Percentiles rank a stretch among this genome's conserved stretches.
phyloP scores from a whole-genome alignment of 2,113 vertebrate genomes.

The Mungos mungo region DNA sequence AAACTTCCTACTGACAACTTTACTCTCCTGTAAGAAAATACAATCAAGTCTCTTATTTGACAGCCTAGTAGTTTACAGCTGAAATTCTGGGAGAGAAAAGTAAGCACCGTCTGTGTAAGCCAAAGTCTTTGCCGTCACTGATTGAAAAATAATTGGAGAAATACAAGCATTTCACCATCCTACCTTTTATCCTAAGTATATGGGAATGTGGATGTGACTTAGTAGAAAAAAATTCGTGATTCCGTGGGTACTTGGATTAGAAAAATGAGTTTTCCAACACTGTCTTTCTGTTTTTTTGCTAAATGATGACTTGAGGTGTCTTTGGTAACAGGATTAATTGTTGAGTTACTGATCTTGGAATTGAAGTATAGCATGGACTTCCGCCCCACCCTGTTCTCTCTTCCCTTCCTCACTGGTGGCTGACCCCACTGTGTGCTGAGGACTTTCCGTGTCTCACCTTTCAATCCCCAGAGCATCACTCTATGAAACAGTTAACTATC shows the following conservation, averaged over 20 bases:
- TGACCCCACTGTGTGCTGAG: not conserved
- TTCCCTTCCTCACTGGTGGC: not conserved
- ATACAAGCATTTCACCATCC: not conserved
- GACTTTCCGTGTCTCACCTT: not conserved
- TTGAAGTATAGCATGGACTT: not conserved
- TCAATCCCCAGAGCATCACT: not conserved
- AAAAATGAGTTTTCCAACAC: conserved; percentile 27
- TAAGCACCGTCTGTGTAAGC: not conserved
- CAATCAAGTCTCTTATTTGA: not conserved
- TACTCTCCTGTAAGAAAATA: conserved; percentile 42
- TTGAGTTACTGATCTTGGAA: not conserved
- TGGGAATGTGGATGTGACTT: conserved; percentile 6
- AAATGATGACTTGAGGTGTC: not conserved
- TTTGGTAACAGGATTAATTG: not conserved
- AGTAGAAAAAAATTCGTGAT: not conserved
- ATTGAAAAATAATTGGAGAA: conserved; percentile 32
- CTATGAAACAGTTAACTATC: not conserved
- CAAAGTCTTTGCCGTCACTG: not conserved
- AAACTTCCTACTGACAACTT: conserved; percentile 41
- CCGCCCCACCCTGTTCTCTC: too few species aligned
- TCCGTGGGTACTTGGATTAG: conserved; percentile 3
- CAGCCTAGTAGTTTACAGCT: not conserved
- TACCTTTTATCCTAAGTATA: conserved; percentile 24
- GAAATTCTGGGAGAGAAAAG: conserved; percentile 10
- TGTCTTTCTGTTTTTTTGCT: not conserved